Conservation (phyloP, 2,797 vertebrate species). For the Schizopygopsis pylzovi region DNA sequence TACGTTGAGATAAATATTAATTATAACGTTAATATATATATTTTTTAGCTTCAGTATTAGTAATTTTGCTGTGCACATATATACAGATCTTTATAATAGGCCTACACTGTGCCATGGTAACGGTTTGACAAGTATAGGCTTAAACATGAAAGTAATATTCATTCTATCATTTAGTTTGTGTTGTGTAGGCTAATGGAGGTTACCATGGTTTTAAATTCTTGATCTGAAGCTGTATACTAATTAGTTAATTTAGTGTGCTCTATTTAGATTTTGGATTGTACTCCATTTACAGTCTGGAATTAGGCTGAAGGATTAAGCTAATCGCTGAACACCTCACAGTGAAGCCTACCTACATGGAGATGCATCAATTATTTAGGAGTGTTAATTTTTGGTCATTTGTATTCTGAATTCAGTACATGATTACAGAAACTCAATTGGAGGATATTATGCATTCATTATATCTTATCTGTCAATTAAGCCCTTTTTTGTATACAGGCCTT, state of each 20-base stretch:
- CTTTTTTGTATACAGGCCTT: background rate
- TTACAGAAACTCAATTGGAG: background rate
- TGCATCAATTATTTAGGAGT: background rate
- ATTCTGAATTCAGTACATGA: background rate
- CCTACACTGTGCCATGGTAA: background rate
- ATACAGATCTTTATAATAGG: background rate
- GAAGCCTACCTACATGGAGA: background rate
- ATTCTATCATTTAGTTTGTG: background rate
- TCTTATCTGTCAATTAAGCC: background rate
- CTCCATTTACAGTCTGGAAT: slow-evolving; percentile 5
- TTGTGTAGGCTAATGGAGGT: background rate
- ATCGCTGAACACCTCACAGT: background rate
- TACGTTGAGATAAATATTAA: background rate
- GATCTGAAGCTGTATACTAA: background rate
- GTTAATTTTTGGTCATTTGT: background rate
- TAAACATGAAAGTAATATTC: background rate
- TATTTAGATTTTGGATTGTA: slow-evolving; percentile 5
- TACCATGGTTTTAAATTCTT: background rate
- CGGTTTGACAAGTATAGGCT: background rate
- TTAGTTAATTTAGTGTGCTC: background rate
- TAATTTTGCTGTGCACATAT: background rate
- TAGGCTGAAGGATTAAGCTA: background rate
- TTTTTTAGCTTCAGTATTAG: background rate
- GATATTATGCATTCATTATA: background rate
- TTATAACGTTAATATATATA: background rate